These are phyloP conservation scores for Rhinatrema bivittatum DNA, from an alignment of 2,797 vertebrate species.

Conservation along the genomic window DNA sequence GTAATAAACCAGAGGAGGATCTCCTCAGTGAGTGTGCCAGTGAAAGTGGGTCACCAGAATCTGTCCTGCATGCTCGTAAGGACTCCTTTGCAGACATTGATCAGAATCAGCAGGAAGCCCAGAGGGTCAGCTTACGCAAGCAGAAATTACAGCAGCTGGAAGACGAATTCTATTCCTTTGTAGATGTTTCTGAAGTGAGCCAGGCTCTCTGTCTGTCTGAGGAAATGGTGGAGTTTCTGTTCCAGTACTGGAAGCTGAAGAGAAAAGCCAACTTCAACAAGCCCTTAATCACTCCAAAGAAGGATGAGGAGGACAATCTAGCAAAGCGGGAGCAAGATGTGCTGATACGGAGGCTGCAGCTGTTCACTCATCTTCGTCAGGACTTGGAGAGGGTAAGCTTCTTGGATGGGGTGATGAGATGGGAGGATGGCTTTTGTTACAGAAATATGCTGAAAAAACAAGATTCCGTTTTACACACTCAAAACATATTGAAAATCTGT, in stretches of 20 bases:
- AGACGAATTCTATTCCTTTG: slow-evolving; percentile 86
- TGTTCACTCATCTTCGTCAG: slow-evolving; percentile 93
- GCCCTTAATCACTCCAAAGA: slow-evolving; percentile 89
- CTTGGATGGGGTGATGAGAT: too few relatives aligned
- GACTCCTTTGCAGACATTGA: slow-evolving; percentile 46
- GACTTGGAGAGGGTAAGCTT: slow-evolving; percentile 90
- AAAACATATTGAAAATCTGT: too few relatives aligned
- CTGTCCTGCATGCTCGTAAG: slow-evolving; percentile 20
- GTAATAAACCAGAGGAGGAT: slow-evolving; percentile 37
- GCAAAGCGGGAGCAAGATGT: slow-evolving; percentile 89
- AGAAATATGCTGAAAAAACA: too few relatives aligned
- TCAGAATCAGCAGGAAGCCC: slow-evolving; percentile 66
- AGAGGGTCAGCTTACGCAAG: slow-evolving; percentile 77
- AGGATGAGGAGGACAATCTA: slow-evolving; percentile 93
- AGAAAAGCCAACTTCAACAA: slow-evolving; percentile 91
- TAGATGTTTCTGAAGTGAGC: slow-evolving; percentile 71
- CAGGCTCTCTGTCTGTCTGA: slow-evolving; percentile 59
- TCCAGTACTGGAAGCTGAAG: slow-evolving; percentile 95
- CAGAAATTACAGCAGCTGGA: slow-evolving; percentile 92
- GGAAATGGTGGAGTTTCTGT: slow-evolving; percentile 81
- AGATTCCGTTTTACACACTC: too few relatives aligned
- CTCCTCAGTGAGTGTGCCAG: slow-evolving; percentile 26
- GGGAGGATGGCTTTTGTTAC: too few relatives aligned
- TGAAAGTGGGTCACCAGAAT: slow-evolving; percentile 36
- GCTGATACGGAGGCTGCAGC: slow-evolving; percentile 83